phyloP scores from a whole-genome alignment of 2,113 vertebrate species.

The Ardeotis arabs region DNA sequence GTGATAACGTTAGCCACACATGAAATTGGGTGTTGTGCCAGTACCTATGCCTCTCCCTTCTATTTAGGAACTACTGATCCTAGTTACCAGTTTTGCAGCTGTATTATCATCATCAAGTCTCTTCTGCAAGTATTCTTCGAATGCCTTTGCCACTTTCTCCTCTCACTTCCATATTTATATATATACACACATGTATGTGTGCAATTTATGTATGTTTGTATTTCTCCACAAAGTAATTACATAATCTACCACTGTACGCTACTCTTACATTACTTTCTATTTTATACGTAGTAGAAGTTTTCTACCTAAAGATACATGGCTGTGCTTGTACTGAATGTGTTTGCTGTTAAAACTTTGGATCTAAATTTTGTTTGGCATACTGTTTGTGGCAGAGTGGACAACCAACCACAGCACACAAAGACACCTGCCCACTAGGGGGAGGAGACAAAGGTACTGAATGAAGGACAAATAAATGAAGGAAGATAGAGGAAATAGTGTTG shows the following conservation, averaged over 20 bases:
- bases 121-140: not conserved
- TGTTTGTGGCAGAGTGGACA: not conserved
- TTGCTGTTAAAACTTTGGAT: not conserved
- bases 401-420: not conserved
- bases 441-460: not conserved
- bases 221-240: not conserved
- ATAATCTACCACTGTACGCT: not conserved
- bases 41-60: not conserved
- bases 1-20: not conserved
- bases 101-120: not conserved
- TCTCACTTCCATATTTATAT: not conserved
- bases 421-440: not conserved
- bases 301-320: not conserved
- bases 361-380: not conserved
- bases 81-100: not conserved
- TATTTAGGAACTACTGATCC: not conserved
- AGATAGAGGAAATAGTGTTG: not conserved
- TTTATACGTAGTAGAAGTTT: not conserved
- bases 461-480: not conserved
- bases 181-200: rapidly evolving
- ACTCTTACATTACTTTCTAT: not conserved
- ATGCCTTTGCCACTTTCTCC: not conserved
- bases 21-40: not conserved
- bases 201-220: not conserved
- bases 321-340: not conserved